phyloP scores from a whole-genome alignment of 2,113 vertebrate species.

The Rynchops niger region DNA sequence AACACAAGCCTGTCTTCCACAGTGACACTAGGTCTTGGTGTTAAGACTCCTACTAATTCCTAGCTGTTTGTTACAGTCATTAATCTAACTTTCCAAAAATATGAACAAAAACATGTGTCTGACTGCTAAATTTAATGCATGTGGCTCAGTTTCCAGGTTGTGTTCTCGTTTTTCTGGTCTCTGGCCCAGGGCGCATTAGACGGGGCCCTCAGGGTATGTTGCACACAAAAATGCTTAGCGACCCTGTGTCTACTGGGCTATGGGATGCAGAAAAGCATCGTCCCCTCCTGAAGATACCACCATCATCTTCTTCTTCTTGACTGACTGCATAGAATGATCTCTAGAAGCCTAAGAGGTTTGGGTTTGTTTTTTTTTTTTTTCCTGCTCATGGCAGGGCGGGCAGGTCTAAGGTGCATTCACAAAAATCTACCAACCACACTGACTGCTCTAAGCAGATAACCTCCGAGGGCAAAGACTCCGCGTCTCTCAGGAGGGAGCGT shows the following conservation, averaged over 20 bases:
- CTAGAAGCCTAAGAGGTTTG: neutral
- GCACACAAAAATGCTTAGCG: neutral
- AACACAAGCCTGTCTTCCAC: neutral
- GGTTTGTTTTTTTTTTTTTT: neutral
- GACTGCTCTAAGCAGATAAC: neutral
- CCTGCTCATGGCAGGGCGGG: neutral
- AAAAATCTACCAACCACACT: neutral
- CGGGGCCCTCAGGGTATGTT: accelerated
- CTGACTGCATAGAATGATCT: neutral
- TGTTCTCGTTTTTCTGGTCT: neutral
- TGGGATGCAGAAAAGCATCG: neutral
- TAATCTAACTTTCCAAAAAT: neutral
- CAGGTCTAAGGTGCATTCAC: neutral
- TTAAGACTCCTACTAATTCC: neutral
- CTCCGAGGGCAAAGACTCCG: neutral
- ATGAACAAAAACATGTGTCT: neutral
- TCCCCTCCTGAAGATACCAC: neutral
- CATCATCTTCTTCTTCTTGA: neutral
- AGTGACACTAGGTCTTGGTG: neutral
- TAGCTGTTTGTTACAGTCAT: neutral
- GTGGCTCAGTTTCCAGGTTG: neutral
- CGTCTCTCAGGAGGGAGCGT: neutral
- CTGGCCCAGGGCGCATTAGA: neutral
- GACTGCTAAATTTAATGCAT: neutral
- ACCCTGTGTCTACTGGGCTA: neutral